Conservation (phyloP, 1,140 invertebrate genomes). For the Diplogasteroides magnus region DNA sequence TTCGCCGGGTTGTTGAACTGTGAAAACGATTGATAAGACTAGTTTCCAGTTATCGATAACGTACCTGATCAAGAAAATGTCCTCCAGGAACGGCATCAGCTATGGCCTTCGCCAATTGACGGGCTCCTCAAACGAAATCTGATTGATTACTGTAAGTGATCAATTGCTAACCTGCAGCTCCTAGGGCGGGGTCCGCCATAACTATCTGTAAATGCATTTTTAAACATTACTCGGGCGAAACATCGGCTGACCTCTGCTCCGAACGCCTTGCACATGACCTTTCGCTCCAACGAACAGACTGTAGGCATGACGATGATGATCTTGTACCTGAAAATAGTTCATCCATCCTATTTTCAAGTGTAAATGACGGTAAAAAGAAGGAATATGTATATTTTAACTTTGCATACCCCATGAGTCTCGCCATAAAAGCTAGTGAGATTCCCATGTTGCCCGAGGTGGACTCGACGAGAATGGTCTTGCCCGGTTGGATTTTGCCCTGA, state of each 20-base stretch:
- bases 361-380: too few relatives aligned
- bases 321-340: neutral
- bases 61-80: conserved; percentile 20
- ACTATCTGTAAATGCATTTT: conserved; percentile 22
- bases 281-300: neutral
- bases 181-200: conserved; percentile 25
- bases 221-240: too few relatives aligned
- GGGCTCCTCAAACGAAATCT: conserved; percentile 24
- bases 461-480: neutral
- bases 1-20: conserved; percentile 31
- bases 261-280: neutral
- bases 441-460: neutral
- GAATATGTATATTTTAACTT: neutral
- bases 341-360: too few relatives aligned
- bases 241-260: neutral
- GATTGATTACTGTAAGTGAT: too few relatives aligned
- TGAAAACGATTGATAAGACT: neutral
- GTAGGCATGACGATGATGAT: neutral
- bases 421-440: neutral
- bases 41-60: conserved; percentile 17
- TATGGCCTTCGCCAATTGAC: conserved; percentile 16
- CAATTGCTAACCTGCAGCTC: too few relatives aligned
- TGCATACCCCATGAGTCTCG: neutral
- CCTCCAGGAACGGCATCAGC: conserved; percentile 21
- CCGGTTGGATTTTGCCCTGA: neutral